phyloP scores from a whole-genome alignment of 2,113 vertebrate genomes.

The Sciurus niger region DNA sequence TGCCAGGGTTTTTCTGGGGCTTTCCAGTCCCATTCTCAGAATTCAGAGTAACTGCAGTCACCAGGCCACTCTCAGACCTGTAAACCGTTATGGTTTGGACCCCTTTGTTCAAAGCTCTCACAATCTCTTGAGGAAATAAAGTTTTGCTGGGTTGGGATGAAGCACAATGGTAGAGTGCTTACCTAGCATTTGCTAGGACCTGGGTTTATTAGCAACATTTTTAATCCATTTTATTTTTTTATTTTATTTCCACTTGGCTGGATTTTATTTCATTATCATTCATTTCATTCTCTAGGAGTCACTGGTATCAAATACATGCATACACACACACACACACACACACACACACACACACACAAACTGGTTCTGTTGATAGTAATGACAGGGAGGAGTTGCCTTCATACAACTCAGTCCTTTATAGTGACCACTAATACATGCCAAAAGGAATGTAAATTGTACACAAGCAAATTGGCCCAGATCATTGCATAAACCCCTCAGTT shows the following conservation, averaged over 20 bases:
- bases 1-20: constrained; percentile 98
- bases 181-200: no score
- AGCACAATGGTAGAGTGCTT: no score
- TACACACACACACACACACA: not conserved
- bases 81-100: constrained; percentile 94
- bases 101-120: constrained; percentile 94
- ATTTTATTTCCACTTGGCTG: no score
- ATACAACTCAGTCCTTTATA: not conserved
- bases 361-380: not conserved
- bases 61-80: constrained; percentile 89
- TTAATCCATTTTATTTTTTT: no score
- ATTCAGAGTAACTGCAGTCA: constrained; percentile 62
- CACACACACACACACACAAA: not conserved
- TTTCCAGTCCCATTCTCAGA: constrained; percentile 88
- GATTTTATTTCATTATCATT: no score
- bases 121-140: constrained; percentile 91
- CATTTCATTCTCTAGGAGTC: no score
- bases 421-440: not conserved
- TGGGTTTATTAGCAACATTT: no score
- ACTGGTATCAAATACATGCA: not conserved
- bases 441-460: not conserved
- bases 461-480: not conserved
- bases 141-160: no score
- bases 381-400: not conserved
- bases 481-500: not conserved